Base-by-base conservation (phyloP, 53 echinoderm and acorn worm genomes). In the Holothuria leucospilota region DNA sequence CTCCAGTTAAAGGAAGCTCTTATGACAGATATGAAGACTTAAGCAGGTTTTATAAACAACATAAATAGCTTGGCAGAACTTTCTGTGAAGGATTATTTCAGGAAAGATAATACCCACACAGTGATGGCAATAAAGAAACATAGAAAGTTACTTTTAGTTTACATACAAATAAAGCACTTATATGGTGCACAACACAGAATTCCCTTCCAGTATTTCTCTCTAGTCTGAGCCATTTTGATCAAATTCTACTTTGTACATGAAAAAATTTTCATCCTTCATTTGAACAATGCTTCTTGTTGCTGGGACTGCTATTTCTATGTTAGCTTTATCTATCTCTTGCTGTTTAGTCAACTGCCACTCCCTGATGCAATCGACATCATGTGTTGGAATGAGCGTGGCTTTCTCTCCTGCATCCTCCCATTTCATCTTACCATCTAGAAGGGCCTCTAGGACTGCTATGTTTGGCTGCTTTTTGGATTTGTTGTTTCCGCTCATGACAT, bases 191-290 rank as follows among this genome's bases (percentile, higher is more conserved):
- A 75, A 23, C n/a, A 26, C 75, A 75, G n/a, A 52, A 49, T 52
- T 51, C 18, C 56, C 5, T 15, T 16, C 56, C 56, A 56, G 56
- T 46, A 18, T 1, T 75, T 23, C 51, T 15, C 53, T 59, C 53
- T 30, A 80, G 29, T 80, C 80, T 20, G 53, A 38, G 29, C 80
- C 80, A 61, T 80, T 80, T 59, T 64, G 67, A 67, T 91, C 82
- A 89, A 99, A 92, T 77, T 99, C 99, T 61, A 99, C 99, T 82
- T 95, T 99, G 90, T 99, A 99, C 99, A 99, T 99, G 87, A 95
- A 95, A 92, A 99, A 99, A 85, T 93, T 99, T 82, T 99, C 99
- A 91, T 99, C 99, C 46, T 95, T 99, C 99, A 99, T 99, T 81
- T 95, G 95, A 14, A 99, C 99, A 18, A 99, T 90, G 68, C 95